phyloP scores from a whole-genome alignment of 2,888 invertebrate species.

The Parnassius smintheus region DNA sequence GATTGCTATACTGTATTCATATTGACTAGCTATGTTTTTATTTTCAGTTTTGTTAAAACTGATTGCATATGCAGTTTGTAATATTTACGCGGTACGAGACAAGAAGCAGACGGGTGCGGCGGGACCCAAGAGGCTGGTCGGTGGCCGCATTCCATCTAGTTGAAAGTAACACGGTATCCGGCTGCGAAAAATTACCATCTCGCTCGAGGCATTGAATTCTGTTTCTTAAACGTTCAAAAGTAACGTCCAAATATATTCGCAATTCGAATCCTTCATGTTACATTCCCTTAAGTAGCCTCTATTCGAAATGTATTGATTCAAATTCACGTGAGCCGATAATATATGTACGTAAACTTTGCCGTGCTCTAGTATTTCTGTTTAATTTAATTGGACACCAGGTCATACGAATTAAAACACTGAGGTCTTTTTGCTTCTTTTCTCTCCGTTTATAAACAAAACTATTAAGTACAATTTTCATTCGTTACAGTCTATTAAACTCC shows the following conservation, averaged over 20 bases:
- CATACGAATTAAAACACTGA: not conserved
- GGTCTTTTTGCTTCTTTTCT: too few species aligned
- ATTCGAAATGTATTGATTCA: constrained; percentile 1
- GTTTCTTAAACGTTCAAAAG: constrained; percentile 37
- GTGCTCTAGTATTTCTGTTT: not conserved
- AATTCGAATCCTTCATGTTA: not conserved
- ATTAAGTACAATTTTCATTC: too few species aligned
- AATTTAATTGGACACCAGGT: not conserved
- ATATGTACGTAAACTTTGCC: not conserved
- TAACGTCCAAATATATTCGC: constrained; percentile 15
- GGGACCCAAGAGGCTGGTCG: constrained; percentile 65
- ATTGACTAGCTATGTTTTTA: too few species aligned
- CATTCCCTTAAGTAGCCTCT: not conserved
- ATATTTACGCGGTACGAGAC: constrained; percentile 30
- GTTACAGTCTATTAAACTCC: too few species aligned
- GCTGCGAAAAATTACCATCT: constrained; percentile 73
- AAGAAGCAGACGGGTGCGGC: constrained; percentile 53
- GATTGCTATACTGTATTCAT: too few species aligned
- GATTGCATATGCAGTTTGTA: constrained; percentile 6
- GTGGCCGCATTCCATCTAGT: constrained; percentile 77
- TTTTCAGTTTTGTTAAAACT: not conserved
- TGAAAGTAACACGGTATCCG: constrained; percentile 78
- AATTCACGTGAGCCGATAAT: not conserved
- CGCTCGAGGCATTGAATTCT: constrained; percentile 44
- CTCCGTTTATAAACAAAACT: too few species aligned